phyloP scores from a whole-genome alignment of 2,113 vertebrate species.

The Bufo bufo region DNA sequence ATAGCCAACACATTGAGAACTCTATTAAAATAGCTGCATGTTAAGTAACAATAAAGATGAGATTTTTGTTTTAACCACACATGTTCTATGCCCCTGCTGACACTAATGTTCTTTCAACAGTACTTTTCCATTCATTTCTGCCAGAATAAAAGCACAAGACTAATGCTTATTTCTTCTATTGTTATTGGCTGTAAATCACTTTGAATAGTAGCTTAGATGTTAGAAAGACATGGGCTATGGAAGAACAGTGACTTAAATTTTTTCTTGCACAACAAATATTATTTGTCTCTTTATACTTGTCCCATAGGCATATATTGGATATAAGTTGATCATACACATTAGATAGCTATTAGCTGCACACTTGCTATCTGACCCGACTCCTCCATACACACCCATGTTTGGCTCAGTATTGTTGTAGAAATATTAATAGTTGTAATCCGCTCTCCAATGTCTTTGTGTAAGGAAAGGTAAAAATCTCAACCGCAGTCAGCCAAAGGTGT shows the following conservation, averaged over 20 bases:
- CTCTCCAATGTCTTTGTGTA: too few relatives aligned
- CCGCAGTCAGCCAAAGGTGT: too few relatives aligned
- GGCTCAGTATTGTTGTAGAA: too few relatives aligned
- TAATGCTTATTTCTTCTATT: constrained; percentile 7
- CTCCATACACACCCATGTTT: too few relatives aligned
- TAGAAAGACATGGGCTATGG: background rate
- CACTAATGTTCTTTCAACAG: constrained; percentile 25
- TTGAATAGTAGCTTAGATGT: background rate
- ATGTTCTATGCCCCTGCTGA: constrained; percentile 25
- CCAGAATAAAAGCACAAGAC: background rate
- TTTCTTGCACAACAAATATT: background rate
- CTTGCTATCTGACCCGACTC: too few relatives aligned
- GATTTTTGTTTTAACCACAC: constrained; percentile 33
- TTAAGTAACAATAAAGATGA: constrained; percentile 20
- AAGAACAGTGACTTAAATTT: background rate
- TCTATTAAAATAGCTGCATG: constrained; percentile 41
- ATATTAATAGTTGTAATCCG: too few relatives aligned
- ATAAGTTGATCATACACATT: too few relatives aligned
- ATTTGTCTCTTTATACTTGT: background rate
- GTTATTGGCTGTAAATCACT: background rate
- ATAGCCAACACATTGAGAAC: constrained; percentile 21
- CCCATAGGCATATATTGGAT: background rate
- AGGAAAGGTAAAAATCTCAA: too few relatives aligned
- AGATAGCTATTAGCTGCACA: too few relatives aligned
- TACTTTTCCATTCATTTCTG: constrained; percentile 31